phyloP scores from a whole-genome alignment of 2,888 invertebrate species.

The Tetragonisca angustula region DNA sequence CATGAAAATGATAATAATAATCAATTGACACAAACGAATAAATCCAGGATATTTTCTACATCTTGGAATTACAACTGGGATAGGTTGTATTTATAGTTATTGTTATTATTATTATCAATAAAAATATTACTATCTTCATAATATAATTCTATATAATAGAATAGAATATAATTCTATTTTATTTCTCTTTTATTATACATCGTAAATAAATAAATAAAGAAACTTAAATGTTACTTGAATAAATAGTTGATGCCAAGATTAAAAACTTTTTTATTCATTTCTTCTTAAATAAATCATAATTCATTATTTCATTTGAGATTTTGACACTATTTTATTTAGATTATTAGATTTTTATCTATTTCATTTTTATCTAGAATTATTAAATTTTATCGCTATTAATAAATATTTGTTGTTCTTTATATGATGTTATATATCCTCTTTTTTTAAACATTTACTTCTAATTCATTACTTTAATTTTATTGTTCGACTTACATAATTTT shows the following conservation, averaged over 20 bases:
- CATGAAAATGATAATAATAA: conserved; percentile 83
- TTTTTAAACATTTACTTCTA: neutral
- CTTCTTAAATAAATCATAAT: neutral
- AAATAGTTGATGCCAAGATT: neutral
- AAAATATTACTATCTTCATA: conserved; percentile 3
- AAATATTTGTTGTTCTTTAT: neutral
- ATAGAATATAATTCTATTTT: neutral
- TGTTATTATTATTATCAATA: conserved; percentile 23
- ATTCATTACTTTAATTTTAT: conserved; percentile 7
- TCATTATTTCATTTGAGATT: neutral
- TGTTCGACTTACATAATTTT: neutral
- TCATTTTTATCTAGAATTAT: too few relatives aligned
- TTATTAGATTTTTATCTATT: too few relatives aligned
- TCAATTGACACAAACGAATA: conserved; percentile 85
- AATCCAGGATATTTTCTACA: conserved; percentile 89
- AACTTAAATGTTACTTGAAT: conserved; percentile 18
- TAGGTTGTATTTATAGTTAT: conserved; percentile 85
- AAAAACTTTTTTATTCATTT: neutral
- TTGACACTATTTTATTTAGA: too few relatives aligned
- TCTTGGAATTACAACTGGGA: conserved; percentile 96
- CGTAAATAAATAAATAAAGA: conserved; percentile 12
- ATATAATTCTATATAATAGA: neutral
- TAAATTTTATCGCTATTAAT: conserved; percentile 2
- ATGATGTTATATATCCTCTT: neutral
- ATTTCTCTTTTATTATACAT: neutral